Base-by-base conservation (phyloP, 2,113 vertebrate species). In the Hymenochirus boettgeri region DNA sequence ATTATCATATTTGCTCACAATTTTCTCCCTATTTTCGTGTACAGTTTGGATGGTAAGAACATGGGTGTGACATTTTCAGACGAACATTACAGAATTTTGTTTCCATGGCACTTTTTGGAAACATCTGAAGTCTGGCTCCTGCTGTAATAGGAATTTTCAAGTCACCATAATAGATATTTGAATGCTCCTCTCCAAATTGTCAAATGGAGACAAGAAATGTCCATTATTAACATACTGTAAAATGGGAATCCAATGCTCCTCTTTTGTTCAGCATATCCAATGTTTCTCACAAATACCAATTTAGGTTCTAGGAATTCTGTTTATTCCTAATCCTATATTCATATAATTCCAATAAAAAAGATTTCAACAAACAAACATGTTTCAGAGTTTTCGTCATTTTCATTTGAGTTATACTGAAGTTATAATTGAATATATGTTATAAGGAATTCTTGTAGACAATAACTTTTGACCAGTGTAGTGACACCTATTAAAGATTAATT, bases 71-170 rank as follows among this genome's bases (percentile, higher is more conserved):
- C 64, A 39, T 22, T 66, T 42, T 37, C 21, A 59, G 51, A 21
- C 39, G 58, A 42, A 66, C 55, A 59, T 66, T 58, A 27, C 18
- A 24, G 23, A 22, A n/a, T 31, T 59, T 27, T 37, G 64, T 66
- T 57, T 57, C 64, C 31, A 66, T 66, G 64, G 64, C 18, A 59
- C 35, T 51, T 24, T 58, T 22, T 59, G 23, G 55, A 58, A 52
- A 58, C 56, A 66, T 66, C 64, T 66, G 64, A 55, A 66, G 22
- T 31, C 23, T 59, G 33, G 55, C 46, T 59, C 29, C 39, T 23
- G 24, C 53, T 37, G 27, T 23, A 58, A 46, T 66, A 58, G 46
- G 55, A 66, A 66, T 66, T 66, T 66, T 46, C 47, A 66, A 55
- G 64, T 66, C 64, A 59, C 56, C 6, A 15, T 56, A 26, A 61